A percentile compares a stretch with the other conserved stretches of the same genome.
Conservation (phyloP, 2,888 invertebrate species). For the Salpingus planirostris region DNA sequence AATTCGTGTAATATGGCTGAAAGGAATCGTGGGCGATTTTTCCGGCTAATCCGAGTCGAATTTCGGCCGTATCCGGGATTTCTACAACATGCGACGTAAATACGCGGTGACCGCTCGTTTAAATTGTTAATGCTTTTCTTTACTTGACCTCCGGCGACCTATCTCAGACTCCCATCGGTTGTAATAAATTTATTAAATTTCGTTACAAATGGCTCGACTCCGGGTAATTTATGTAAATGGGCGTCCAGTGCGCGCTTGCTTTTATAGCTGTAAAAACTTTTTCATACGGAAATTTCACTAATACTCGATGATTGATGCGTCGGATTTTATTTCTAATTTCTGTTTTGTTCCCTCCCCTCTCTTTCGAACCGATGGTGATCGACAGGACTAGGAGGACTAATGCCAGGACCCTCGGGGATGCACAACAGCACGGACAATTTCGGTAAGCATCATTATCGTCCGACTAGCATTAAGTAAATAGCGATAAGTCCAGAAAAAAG, state of each 20-base stretch:
- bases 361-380: too few relatives aligned
- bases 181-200: conserved; percentile 11
- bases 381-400: conserved; percentile 61
- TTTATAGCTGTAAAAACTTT: neutral
- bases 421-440: conserved; percentile 62
- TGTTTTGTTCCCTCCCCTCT: too few relatives aligned
- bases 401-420: conserved; percentile 82
- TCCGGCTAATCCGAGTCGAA: neutral
- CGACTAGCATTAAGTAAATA: too few relatives aligned
- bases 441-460: too few relatives aligned
- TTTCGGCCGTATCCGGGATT: neutral
- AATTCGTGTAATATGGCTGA: neutral
- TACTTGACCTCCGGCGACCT: conserved; percentile 7
- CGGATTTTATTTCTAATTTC: neutral
- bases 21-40: neutral
- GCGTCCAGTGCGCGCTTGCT: conserved; percentile 1
- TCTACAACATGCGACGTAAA: too few relatives aligned
- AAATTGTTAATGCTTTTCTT: conserved; percentile 8
- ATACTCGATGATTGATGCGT: neutral
- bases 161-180: conserved; percentile 2
- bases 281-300: neutral
- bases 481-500: too few relatives aligned
- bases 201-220: conserved; percentile 11
- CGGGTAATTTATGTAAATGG: conserved; percentile 14
- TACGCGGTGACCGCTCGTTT: conserved; percentile 3